Evolutionary conservation across 1,140 invertebrate species (phyloP).

Genomic region (Dendroctonus ponderosae): DNA sequence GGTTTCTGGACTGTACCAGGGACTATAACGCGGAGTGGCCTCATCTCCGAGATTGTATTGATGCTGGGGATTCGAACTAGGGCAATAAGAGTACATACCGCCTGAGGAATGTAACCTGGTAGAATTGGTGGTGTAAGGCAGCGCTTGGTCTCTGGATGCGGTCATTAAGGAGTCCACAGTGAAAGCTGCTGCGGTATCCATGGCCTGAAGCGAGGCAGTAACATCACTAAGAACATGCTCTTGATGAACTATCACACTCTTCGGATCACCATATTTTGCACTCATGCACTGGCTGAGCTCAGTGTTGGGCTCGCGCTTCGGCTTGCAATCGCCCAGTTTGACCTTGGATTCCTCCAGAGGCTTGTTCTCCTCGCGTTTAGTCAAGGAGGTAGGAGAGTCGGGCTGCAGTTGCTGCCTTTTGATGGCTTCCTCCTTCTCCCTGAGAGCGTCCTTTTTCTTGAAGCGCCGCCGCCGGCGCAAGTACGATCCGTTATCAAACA

Average conservation of each 20-base stretch:
- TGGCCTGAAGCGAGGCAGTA: slow-evolving; percentile 52
- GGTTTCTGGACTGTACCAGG: slow-evolving; percentile 57
- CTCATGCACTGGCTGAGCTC: slow-evolving; percentile 53
- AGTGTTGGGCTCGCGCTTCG: slow-evolving; percentile 63
- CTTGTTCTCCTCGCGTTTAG: slow-evolving; percentile 54
- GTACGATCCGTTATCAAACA: slow-evolving; percentile 98
- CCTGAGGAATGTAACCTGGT: slow-evolving; percentile 55
- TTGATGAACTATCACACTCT: slow-evolving; percentile 52
- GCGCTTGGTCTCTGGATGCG: slow-evolving; percentile 45
- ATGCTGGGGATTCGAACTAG: slow-evolving; percentile 54
- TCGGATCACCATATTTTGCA: slow-evolving; percentile 45
- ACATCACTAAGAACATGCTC: slow-evolving; percentile 54
- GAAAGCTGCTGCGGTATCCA: slow-evolving; percentile 52
- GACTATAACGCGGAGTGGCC: slow-evolving; percentile 53
- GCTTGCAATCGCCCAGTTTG: slow-evolving; percentile 56
- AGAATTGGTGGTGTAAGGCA: slow-evolving; percentile 52
- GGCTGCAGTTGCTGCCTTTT: slow-evolving; percentile 67
- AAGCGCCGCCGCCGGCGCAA: slow-evolving; percentile 86
- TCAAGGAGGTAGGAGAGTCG: slow-evolving; percentile 44
- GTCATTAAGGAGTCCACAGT: slow-evolving; percentile 58
- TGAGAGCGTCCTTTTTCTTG: slow-evolving; percentile 92
- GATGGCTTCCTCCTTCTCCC: slow-evolving; percentile 83
- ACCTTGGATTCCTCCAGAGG: slow-evolving; percentile 52
- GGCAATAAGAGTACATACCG: slow-evolving; percentile 49
- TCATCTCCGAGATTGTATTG: slow-evolving; percentile 57